Conservation (phyloP, 2,113 vertebrate genomes). For the Lophius piscatorius region DNA sequence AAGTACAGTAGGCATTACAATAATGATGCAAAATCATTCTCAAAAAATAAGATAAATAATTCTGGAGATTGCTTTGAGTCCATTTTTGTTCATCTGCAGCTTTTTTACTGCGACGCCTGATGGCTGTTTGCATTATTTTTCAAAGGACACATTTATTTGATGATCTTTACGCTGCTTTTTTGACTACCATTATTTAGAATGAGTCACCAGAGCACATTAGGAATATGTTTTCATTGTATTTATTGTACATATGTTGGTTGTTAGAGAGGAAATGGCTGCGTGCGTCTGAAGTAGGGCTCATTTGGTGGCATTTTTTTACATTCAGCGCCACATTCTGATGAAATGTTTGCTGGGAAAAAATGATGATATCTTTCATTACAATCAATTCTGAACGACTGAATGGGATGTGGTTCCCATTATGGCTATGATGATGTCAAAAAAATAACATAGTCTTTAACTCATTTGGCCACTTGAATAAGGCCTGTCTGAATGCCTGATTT, state of each 20-base stretch:
- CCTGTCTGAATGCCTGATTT: constrained; percentile 25
- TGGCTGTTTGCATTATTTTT: constrained; percentile 36
- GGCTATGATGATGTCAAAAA: constrained; percentile 22
- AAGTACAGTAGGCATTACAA: constrained; percentile 13
- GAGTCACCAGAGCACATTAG: constrained; percentile 45
- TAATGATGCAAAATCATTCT: constrained; percentile 16
- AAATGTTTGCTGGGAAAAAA: constrained; percentile 41
- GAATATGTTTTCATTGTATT: constrained; percentile 53
- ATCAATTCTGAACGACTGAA: constrained; percentile 26
- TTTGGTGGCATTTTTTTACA: constrained; percentile 47
- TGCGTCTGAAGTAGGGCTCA: constrained; percentile 37
- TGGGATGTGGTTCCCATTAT: constrained; percentile 14
- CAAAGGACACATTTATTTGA: constrained; percentile 53
- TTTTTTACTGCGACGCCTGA: constrained; percentile 7
- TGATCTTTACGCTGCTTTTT: constrained; percentile 58
- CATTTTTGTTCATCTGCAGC: constrained; percentile 40
- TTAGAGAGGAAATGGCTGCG: constrained; percentile 39
- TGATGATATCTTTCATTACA: constrained; percentile 18
- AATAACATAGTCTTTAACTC: constrained; percentile 14
- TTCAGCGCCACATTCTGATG: constrained; percentile 40
- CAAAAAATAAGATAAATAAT: neutral
- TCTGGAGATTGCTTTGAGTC: constrained; percentile 22
- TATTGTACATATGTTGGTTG: constrained; percentile 35
- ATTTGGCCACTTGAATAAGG: constrained; percentile 20
- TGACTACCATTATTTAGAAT: constrained; percentile 68